Evolutionary conservation across 2,797 vertebrate species (phyloP).

Genomic region (Tarsius wallacei): DNA sequence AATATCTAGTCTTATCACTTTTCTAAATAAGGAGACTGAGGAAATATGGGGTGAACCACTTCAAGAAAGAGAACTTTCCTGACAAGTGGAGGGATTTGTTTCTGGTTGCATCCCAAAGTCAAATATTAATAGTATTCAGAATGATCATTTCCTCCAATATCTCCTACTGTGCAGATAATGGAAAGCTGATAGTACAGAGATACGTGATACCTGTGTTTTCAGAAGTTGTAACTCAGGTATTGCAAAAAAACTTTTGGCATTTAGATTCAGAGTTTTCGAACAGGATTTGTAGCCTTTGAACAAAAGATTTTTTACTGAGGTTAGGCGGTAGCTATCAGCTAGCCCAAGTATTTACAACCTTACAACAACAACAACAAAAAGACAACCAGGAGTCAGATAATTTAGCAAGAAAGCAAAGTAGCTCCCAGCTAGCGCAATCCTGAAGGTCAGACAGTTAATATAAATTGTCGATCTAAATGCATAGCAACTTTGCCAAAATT

Average conservation of each 20-base stretch:
- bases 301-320: slow-evolving; percentile 61
- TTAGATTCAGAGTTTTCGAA: slow-evolving; percentile 54
- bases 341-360: not conserved
- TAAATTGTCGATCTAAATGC: not conserved
- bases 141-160: not conserved
- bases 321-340: slow-evolving; percentile 50
- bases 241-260: slow-evolving; percentile 18
- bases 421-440: not conserved
- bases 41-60: not conserved
- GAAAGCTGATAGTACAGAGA: slow-evolving; percentile 1
- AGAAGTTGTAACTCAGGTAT: not conserved
- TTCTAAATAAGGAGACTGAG: slow-evolving; percentile 7
- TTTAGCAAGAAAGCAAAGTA: not conserved
- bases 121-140: slow-evolving; percentile 13
- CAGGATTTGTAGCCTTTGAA: slow-evolving; percentile 56
- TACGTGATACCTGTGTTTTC: slow-evolving; percentile 43
- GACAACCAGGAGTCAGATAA: not conserved
- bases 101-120: not conserved
- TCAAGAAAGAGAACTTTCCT: slow-evolving; percentile 7
- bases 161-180: not conserved
- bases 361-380: not conserved
- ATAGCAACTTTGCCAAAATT: not conserved
- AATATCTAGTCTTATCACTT: not conserved
- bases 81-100: not conserved
- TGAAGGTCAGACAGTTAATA: not conserved